phyloP scores from a whole-genome alignment of 2,888 invertebrate species.

The Scaptomyza caliginosa region DNA sequence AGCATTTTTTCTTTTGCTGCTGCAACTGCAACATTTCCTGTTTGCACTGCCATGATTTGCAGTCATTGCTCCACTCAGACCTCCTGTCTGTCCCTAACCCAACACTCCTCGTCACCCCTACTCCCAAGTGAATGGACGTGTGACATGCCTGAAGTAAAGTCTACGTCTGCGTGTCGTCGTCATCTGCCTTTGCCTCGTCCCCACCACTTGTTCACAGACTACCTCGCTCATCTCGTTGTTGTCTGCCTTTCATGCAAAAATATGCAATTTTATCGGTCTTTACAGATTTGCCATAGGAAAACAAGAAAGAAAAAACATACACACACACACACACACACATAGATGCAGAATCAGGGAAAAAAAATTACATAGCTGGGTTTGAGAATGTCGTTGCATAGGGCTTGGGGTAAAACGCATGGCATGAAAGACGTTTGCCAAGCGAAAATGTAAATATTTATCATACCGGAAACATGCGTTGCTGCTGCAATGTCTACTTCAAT shows the following conservation, averaged over 20 bases:
- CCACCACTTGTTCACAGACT: constrained; percentile 3
- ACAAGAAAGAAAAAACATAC: neutral
- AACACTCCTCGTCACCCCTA: neutral
- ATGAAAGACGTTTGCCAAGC: constrained; percentile 71
- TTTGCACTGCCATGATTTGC: constrained; percentile 75
- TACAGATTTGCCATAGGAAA: constrained; percentile 67
- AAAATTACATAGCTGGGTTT: constrained; percentile 19
- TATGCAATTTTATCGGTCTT: constrained; percentile 81
- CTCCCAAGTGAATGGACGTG: constrained; percentile 39
- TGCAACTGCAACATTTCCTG: constrained; percentile 71
- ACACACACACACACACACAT: no score
- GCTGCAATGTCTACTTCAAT: constrained; percentile 47
- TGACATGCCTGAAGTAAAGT: constrained; percentile 54
- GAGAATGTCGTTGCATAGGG: constrained; percentile 28
- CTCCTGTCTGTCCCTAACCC: neutral
- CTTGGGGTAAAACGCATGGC: constrained; percentile 34
- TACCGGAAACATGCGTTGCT: constrained; percentile 62
- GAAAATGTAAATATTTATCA: constrained; percentile 80
- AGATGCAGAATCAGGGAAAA: neutral
- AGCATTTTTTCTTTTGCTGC: constrained; percentile 26
- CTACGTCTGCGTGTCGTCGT: constrained; percentile 24
- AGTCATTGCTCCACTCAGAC: constrained; percentile 48
- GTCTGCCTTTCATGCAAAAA: constrained; percentile 61
- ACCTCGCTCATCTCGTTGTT: constrained; percentile 27
- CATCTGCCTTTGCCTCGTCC: constrained; percentile 1